Conservation (phyloP, 2,888 invertebrate genomes). For the Geophilus truncorum region DNA sequence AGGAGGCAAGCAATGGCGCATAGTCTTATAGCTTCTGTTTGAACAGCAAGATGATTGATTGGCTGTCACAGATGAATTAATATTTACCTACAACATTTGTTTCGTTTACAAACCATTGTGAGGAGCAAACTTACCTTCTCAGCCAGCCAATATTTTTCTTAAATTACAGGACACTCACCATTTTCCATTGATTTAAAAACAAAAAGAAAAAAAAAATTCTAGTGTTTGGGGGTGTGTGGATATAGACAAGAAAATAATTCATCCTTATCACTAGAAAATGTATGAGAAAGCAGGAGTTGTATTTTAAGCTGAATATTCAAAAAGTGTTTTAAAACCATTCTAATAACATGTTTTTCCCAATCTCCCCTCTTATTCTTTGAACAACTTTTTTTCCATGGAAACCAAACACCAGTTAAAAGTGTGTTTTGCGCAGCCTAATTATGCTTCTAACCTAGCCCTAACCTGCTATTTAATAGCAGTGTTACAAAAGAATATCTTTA, state of each 20-base stretch:
- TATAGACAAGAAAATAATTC: neutral
- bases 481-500: neutral
- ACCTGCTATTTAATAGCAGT: neutral
- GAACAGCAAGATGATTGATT: neutral
- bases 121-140: constrained; percentile 3
- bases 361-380: neutral
- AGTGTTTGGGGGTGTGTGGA: neutral
- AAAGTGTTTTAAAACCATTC: neutral
- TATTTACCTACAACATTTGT: constrained; percentile 13
- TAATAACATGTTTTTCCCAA: neutral
- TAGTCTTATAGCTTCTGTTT: neutral
- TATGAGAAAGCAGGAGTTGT: neutral
- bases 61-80: constrained; percentile 11
- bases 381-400: neutral
- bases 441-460: neutral
- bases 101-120: constrained; percentile 15
- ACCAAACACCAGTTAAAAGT: neutral
- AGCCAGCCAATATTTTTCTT: neutral
- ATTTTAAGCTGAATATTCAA: neutral
- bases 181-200: neutral
- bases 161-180: neutral
- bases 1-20: neutral
- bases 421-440: neutral
- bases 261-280: neutral
- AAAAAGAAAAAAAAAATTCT: neutral